Base-by-base conservation (phyloP, 1,140 invertebrate species). In the Papilio helenus region DNA sequence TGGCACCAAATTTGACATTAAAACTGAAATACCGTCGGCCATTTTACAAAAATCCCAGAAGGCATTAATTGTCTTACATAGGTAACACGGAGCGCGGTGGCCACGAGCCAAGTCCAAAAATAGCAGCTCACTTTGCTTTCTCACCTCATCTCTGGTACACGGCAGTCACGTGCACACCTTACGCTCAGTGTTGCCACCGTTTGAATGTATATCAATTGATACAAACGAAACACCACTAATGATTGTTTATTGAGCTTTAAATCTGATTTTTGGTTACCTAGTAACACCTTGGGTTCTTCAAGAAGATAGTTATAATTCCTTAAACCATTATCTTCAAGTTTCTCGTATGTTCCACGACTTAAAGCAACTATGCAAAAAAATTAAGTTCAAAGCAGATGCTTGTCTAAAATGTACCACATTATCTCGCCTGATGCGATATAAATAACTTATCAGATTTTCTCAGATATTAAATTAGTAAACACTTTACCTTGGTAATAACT, bases 41-140 rank as follows among this genome's bases (percentile, higher is more conserved):
- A 61, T 77, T 68, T 77, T 61, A 61, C 51, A 76, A 84, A 88
- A 84, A 84, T 80, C 82, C 80, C 68, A 73, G 79, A 71, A 84
- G 68, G 78, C 83, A 83, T 84, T 90, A 89, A 90, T 92, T 90
- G 86, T 88, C 89, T 89, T 87, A 88, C 89, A 92, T 90, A 91
- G 90, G 83, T 86, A 86, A 88, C 86, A 79, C 80, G 78, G 84
- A 80, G 87, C 85, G 85, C 89, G 74, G 83, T 91, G 90, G 91
- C 86, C 79, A 72, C 77, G 80, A 85, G 91, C 91, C 91, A 92
- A 89, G 44, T 88, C 85, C 85, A 78, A 86, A 90, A 91, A 90
- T 92, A 92, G 88, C 84, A 49, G 49, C 82, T 83, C 84, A 83
- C 88, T 90, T 88, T 84, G 88, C 87, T 89, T 88, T 88, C 85